Evolutionary conservation across 1,140 invertebrate species (phyloP), one percentile per base, ranked within the genome.

Genomic region (Meteorus sp.): DNA sequence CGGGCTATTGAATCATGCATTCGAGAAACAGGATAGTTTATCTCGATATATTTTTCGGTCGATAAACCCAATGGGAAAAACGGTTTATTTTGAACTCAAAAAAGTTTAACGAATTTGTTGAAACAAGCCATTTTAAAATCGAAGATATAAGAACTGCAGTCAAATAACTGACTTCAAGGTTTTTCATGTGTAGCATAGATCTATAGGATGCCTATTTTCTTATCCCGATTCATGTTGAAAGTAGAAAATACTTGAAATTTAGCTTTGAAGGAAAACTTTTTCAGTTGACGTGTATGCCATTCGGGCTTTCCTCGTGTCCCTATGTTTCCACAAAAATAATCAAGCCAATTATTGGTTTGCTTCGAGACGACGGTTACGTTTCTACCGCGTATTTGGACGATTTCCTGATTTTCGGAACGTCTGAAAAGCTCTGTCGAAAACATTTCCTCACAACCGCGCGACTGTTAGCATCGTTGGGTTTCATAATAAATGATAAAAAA

Each of bases 131-230:
- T 43, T 37, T 37, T 37, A 37, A 37, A 11, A 37, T 37, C 9
- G 33, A 37, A 11, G 33, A 37, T 9, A 37, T 43, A 3, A 43
- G 39, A 43, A 17, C 39, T 9, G 39, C 15, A 2, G 15, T 13
- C 20, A 6, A 43, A 19, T 7, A 17, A 3, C 7, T 43, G 11
- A 19, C 3, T 7, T 7, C 8, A 17, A 15, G 17, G 1, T 17
- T 43, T 3, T 43, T 17, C 9, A 43, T 43, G 39, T 7, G 13
- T 19, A 43, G 13, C 3, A 43, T 43, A 17, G 39, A 43, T 19
- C n/a, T 43, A 13, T 17, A 43, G 9, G 39, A 43, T 43, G 39
- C 39, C 3, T 43, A 43, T 43, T 43, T 43, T 43, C 7, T 43
- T 17, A 19, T 43, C 7, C 15, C 39, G 3, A 19, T 43, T 13